Evolutionary conservation across 2,797 vertebrate genomes (phyloP).

Genomic region (Paguma larvata): DNA sequence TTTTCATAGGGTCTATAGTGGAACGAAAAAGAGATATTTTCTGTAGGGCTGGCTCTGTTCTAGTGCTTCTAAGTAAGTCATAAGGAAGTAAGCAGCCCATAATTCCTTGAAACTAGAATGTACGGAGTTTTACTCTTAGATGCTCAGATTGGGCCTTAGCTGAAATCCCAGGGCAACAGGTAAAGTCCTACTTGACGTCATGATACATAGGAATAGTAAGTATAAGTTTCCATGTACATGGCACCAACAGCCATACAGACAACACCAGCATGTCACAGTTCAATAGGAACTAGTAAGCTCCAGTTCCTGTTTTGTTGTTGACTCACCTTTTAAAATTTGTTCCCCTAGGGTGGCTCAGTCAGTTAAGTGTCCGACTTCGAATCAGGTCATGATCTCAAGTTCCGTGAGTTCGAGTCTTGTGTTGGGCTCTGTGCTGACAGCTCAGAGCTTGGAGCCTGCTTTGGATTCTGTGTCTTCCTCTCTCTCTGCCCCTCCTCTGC

Average conservation of each 20-base stretch:
- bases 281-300: background rate
- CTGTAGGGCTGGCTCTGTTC: background rate
- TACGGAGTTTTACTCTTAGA: background rate
- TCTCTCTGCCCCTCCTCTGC: too few relatives aligned
- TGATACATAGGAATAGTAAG: background rate
- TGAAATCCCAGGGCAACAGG: background rate
- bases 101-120: background rate
- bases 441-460: too few relatives aligned
- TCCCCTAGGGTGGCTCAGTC: background rate
- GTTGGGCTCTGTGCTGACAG: too few relatives aligned
- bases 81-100: too few relatives aligned
- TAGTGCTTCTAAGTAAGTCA: background rate
- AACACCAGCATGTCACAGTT: background rate
- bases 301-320: background rate
- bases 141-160: background rate
- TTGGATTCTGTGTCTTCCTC: too few relatives aligned
- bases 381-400: too few relatives aligned
- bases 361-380: too few relatives aligned
- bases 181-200: background rate
- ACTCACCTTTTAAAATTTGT: background rate
- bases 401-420: too few relatives aligned
- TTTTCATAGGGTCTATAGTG: background rate
- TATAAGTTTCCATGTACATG: background rate
- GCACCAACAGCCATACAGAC: background rate
- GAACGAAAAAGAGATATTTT: background rate